Evolutionary conservation across 2,797 vertebrate genomes (phyloP), one percentile per base, ranked within the genome.

Genomic region (Calcarius lapponicus): DNA sequence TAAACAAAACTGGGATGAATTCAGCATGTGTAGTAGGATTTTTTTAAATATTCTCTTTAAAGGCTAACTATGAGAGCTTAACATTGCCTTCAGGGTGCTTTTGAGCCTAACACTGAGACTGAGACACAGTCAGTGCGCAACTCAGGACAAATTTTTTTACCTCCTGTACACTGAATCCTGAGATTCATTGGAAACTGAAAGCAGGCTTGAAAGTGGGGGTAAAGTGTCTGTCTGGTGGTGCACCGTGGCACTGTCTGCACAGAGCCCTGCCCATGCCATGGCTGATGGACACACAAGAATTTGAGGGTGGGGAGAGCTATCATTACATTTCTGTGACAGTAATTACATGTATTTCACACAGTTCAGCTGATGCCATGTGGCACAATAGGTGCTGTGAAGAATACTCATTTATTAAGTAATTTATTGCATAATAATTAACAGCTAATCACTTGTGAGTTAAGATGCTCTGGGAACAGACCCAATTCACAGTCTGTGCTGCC

Each of bases 361-460:
- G 42, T 75, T 81, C 66, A 73, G 75, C 73, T 84, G 89, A 84
- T 84, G 70, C 12, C 79, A 66, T 9, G 31, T 74, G 71, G 53
- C 72, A 92, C 88, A 70, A 80, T 64, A 92, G 80, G 62, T 88
- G 34, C 90, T 40, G 50, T 36, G 75, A 94, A 93, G 76, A 94
- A 84, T 54, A 86, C 48, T 89, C 26, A 72, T 72, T 86, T 91
- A 75, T 97, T 95, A 94, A 96, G 81, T 78, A 95, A 96, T 93
- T 94, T 91, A 95, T 92, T 92, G 66, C 79, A 74, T 81, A 80
- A 94, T 94, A 95, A 97, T 96, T 96, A 97, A 96, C 75, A 86
- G 72, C 79, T 92, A 91, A 88, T 92, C 91, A 50, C 75, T 91
- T 53, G 76, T 31, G 8, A 94, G 67, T 75, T 75, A 67, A 82